phyloP scores from a whole-genome alignment of 2,113 vertebrate species.

The human (Homo sapiens) region DNA sequence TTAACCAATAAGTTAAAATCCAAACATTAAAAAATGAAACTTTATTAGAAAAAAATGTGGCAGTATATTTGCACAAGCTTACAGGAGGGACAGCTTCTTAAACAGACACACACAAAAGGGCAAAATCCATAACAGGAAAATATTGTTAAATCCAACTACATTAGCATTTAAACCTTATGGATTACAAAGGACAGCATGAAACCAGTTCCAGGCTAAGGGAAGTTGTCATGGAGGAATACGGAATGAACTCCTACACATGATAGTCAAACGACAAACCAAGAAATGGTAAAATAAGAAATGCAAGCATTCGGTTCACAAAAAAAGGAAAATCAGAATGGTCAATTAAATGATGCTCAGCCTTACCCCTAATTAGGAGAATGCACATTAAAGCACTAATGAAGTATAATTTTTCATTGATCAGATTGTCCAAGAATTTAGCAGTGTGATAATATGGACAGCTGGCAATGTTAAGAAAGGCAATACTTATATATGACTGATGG shows the following conservation, averaged over 20 bases:
- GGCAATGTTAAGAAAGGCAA: neutral
- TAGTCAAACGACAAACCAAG: neutral
- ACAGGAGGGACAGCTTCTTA: neutral
- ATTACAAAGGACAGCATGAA: neutral
- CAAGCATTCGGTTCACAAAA: neutral
- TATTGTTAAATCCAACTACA: neutral
- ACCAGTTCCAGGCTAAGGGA: neutral
- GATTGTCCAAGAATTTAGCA: neutral
- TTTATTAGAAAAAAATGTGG: neutral
- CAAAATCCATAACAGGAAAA: neutral
- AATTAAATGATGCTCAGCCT: neutral
- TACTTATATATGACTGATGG: accelerated
- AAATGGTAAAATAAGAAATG: neutral
- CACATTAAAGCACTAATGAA: neutral
- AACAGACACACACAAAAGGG: neutral
- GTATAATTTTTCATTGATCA: neutral
- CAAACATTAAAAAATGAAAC: neutral
- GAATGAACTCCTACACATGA: neutral
- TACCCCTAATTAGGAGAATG: neutral
- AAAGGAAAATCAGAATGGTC: neutral
- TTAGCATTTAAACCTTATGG: neutral
- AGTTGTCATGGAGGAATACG: neutral
- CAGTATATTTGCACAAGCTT: neutral
- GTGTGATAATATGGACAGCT: neutral
- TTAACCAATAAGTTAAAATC: neutral